These are phyloP conservation scores for Pluvialis apricaria DNA, from an alignment of 2,113 vertebrate genomes.

Conservation along the genomic window DNA sequence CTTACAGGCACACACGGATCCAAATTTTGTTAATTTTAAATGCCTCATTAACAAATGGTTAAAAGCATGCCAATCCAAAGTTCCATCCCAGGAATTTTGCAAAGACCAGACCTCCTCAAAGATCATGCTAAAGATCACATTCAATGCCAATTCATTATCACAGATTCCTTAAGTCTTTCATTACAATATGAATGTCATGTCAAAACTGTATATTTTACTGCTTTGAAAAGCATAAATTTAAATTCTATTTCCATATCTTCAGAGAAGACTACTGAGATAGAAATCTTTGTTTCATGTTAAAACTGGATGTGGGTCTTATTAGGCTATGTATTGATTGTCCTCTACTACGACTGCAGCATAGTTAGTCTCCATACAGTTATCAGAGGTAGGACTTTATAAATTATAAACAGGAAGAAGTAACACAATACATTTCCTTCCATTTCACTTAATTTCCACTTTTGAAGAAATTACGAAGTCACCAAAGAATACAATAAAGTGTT, in stretches of 20 bases:
- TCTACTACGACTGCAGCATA: background rate
- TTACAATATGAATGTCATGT: background rate
- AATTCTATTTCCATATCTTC: background rate
- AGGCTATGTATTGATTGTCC: background rate
- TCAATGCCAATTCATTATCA: background rate
- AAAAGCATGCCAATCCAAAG: background rate
- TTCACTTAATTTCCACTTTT: background rate
- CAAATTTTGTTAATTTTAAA: background rate
- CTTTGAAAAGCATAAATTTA: background rate
- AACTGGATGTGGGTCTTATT: background rate
- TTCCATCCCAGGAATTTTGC: background rate
- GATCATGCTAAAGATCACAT: background rate
- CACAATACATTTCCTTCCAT: background rate
- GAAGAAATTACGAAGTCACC: background rate
- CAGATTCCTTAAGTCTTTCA: background rate
- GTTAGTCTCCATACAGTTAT: background rate
- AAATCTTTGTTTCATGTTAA: background rate
- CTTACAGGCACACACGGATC: background rate
- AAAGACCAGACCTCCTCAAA: background rate
- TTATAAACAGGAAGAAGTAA: background rate
- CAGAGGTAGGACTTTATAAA: background rate
- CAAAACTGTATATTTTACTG: background rate
- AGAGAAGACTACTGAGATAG: background rate
- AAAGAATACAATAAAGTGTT: background rate
- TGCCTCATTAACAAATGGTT: background rate